These are phyloP conservation scores for Harpalus rufipes DNA, from an alignment of 2,888 invertebrate genomes.

Conservation along the genomic window DNA sequence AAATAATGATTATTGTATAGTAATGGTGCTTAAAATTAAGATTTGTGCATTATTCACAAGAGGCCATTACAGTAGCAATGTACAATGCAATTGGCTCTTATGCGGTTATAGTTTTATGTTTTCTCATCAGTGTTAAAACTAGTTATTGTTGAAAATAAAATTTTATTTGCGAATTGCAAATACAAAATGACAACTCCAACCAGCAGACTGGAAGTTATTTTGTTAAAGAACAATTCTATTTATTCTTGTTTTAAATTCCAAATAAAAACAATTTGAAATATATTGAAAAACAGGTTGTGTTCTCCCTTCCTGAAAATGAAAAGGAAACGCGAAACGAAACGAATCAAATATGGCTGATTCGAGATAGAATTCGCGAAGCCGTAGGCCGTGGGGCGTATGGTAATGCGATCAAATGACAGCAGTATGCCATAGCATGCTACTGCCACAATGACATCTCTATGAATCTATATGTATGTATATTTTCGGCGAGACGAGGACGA, in stretches of 20 bases:
- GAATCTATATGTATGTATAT: conserved; percentile 74
- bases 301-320: neutral
- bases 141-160: conserved; percentile 30
- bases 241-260: conserved; percentile 74
- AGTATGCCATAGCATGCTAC: conserved; percentile 19
- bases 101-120: conserved; percentile 12
- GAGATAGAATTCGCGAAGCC: neutral
- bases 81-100: neutral
- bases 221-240: conserved; percentile 32
- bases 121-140: conserved; percentile 15
- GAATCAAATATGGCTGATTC: conserved; percentile 63
- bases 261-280: conserved; percentile 78
- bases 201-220: conserved; percentile 37
- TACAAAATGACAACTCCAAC: neutral
- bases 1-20: no score
- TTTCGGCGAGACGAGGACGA: conserved; percentile 43
- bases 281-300: conserved; percentile 74
- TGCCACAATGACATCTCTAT: conserved; percentile 73
- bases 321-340: neutral
- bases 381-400: conserved; percentile 70
- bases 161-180: conserved; percentile 1
- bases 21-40: no score
- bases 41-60: neutral
- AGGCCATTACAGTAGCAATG: neutral
- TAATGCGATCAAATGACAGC: conserved; percentile 72